Conservation (phyloP, 1,140 invertebrate species). For the Drosophila rhopaloa region DNA sequence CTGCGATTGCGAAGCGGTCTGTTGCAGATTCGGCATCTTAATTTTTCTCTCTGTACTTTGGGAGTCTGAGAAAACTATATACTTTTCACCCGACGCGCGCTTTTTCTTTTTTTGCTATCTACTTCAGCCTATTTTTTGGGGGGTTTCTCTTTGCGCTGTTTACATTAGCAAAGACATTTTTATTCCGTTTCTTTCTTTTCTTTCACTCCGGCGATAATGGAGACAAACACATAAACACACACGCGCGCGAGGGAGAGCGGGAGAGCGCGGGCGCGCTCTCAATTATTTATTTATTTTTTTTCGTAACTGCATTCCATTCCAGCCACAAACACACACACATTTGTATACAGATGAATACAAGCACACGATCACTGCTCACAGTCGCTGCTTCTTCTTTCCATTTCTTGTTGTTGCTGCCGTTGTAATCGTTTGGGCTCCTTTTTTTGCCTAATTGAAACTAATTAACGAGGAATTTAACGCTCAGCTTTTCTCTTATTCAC, state of each 20-base stretch:
- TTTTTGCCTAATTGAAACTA: conserved; percentile 71
- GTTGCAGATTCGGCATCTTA: conserved; percentile 74
- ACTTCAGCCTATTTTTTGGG: conserved; percentile 39
- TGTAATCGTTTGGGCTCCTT: conserved; percentile 42
- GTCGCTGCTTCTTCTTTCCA: conserved; percentile 38
- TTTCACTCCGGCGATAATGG: conserved; percentile 51
- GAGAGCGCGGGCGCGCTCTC: conserved; percentile 68
- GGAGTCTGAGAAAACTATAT: conserved; percentile 56
- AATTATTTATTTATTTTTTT: conserved; percentile 77
- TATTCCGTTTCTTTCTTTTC: conserved; percentile 40
- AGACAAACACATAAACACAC: conserved; percentile 17
- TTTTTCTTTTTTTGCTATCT: conserved; percentile 51
- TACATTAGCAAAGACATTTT: conserved; percentile 56
- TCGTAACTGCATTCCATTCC: conserved; percentile 83
- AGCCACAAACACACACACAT: conserved; percentile 56
- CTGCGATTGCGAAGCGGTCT: conserved; percentile 58
- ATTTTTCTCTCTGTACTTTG: conserved; percentile 18
- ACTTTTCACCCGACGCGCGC: conserved; percentile 64
- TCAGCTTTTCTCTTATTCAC: not conserved
- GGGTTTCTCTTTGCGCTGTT: conserved; percentile 68
- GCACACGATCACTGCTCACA: conserved; percentile 49
- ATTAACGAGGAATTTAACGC: conserved; percentile 58
- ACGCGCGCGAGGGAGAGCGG: conserved; percentile 38
- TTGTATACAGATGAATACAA: conserved; percentile 3
- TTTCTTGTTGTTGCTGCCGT: conserved; percentile 50